Evolutionary conservation across 2,113 vertebrate genomes (phyloP).

Genomic region (Rana temporaria): DNA sequence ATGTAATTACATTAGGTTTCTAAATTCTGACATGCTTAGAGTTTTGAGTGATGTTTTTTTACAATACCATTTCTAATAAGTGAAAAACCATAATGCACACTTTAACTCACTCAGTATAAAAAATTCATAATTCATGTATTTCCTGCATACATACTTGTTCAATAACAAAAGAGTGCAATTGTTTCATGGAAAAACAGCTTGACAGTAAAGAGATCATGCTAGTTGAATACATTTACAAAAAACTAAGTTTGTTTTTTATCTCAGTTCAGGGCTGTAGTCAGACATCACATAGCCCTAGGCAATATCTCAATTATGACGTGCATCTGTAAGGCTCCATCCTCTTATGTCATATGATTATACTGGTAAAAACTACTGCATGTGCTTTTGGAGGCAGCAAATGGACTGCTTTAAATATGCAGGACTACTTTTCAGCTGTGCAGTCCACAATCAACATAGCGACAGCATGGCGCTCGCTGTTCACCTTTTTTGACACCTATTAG

Average conservation of each 20-base stretch:
- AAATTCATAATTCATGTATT: slow-evolving; percentile 35
- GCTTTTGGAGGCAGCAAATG: too few species aligned
- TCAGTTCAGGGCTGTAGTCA: too few species aligned
- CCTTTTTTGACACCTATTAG: too few species aligned
- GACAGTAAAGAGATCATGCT: background rate
- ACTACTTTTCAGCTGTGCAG: too few species aligned
- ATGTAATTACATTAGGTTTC: slow-evolving; percentile 29
- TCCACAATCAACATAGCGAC: too few species aligned
- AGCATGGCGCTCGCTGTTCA: too few species aligned
- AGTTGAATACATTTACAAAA: background rate
- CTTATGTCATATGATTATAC: too few species aligned
- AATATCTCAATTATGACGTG: too few species aligned
- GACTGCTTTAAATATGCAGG: too few species aligned
- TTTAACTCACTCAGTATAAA: slow-evolving; percentile 10
- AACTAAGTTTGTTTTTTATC: background rate
- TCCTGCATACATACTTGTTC: background rate
- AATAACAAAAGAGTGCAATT: background rate
- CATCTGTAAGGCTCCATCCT: too few species aligned
- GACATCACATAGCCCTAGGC: too few species aligned
- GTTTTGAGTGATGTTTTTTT: background rate
- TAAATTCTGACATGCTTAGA: background rate
- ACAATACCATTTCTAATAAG: slow-evolving; percentile 16
- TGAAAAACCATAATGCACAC: background rate
- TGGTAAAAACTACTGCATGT: too few species aligned
- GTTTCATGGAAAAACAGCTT: background rate